Percentiles rank a stretch among this genome's conserved stretches.
Evolutionary conservation across 2,888 invertebrate species (phyloP).

Genomic region (Druceiella hillmani): DNA sequence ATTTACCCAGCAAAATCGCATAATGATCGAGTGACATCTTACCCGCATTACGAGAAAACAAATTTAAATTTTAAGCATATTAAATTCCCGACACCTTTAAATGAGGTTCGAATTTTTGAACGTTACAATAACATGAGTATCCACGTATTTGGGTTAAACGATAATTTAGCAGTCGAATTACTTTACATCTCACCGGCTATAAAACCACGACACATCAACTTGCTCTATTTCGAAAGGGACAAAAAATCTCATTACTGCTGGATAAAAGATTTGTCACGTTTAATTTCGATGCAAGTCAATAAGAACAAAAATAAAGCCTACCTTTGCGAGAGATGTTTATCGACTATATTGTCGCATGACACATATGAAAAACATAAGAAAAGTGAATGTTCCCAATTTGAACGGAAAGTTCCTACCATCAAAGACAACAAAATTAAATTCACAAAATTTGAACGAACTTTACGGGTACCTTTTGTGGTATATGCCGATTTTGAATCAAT

Average conservation of each 20-base stretch:
- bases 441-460: not conserved
- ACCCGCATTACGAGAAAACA: constrained; percentile 22
- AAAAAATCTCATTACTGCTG: constrained; percentile 9
- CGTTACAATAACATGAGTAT: constrained; percentile 23
- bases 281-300: not conserved
- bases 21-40: constrained; percentile 17
- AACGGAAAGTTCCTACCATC: not conserved
- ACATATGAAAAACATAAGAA: not conserved
- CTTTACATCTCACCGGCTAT: constrained; percentile 8
- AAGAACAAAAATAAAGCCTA: constrained; percentile 5
- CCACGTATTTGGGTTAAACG: constrained; percentile 23
- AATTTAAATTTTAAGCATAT: constrained; percentile 24
- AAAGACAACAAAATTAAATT: not conserved
- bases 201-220: constrained; percentile 8
- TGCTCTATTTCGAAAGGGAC: constrained; percentile 8
- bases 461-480: not conserved
- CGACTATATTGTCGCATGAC: too few relatives aligned
- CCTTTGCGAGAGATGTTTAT: too few relatives aligned
- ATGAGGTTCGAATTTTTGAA: constrained; percentile 25
- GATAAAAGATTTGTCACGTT: constrained; percentile 9
- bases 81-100: constrained; percentile 23
- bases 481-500: constrained; percentile 2
- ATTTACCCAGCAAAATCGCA: constrained; percentile 17
- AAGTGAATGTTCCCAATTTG: not conserved
- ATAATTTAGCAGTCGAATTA: constrained; percentile 7